Evolutionary conservation across 2,888 invertebrate genomes (phyloP).

Genomic region (Limenitis camilla): DNA sequence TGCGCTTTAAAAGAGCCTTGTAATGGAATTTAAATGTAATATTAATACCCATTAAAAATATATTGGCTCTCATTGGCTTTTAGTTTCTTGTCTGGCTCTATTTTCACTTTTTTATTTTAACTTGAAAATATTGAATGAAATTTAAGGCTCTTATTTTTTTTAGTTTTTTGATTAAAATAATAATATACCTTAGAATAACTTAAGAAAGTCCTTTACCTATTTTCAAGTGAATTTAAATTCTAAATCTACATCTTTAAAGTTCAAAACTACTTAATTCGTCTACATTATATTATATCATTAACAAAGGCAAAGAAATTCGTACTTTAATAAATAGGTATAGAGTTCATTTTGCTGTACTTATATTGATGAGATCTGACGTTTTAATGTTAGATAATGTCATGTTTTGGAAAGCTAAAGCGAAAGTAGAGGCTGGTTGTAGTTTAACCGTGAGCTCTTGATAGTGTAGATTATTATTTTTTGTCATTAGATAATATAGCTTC

Average conservation of each 20-base stretch:
- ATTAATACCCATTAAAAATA: too few species aligned
- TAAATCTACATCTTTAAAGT: constrained; percentile 17
- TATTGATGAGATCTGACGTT: constrained; percentile 34
- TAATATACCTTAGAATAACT: not conserved
- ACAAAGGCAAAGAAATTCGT: constrained; percentile 5
- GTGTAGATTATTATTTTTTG: constrained; percentile 30
- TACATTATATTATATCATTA: constrained; percentile 8
- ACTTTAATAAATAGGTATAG: constrained; percentile 4
- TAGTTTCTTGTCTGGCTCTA: too few species aligned
- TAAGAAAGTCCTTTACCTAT: constrained; percentile 14
- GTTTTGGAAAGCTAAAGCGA: constrained; percentile 71
- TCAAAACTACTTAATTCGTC: constrained; percentile 11
- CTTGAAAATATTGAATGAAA: too few species aligned
- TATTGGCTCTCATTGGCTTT: too few species aligned
- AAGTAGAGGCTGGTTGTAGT: constrained; percentile 49
- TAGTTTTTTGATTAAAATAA: too few species aligned
- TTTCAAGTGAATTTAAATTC: constrained; percentile 32
- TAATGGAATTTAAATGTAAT: too few species aligned
- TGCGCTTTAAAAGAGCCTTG: too few species aligned
- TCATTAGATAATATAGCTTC: too few species aligned
- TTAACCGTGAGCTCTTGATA: constrained; percentile 51
- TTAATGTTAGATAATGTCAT: constrained; percentile 28
- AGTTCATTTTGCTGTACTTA: constrained; percentile 20
- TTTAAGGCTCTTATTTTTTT: too few species aligned
- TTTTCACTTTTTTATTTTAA: too few species aligned